phyloP scores from a whole-genome alignment of 2,888 invertebrate species.

The Zootermopsis nevadensis region DNA sequence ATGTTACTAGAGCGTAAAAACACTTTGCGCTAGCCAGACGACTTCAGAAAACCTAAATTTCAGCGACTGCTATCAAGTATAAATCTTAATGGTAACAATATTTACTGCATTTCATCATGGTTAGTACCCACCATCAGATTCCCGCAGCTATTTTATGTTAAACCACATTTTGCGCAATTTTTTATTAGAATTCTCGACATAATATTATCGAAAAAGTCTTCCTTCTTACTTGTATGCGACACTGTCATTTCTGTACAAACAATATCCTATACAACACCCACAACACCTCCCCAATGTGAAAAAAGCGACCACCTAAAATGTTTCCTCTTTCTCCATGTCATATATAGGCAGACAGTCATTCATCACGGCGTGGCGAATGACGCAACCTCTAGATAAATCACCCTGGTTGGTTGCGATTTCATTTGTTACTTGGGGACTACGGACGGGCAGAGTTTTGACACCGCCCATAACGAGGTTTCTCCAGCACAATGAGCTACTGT shows the following conservation, averaged over 20 bases:
- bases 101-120: too few relatives aligned
- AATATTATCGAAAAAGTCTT: conserved; percentile 3
- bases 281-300: not conserved
- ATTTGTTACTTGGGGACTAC: conserved; percentile 4
- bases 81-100: too few relatives aligned
- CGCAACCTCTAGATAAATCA: conserved; percentile 4
- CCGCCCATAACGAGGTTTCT: conserved; percentile 4
- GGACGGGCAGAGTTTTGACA: not conserved
- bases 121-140: too few relatives aligned
- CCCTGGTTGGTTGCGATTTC: not conserved
- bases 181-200: conserved; percentile 3
- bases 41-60: too few relatives aligned
- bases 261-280: too few relatives aligned
- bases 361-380: conserved; percentile 12
- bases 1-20: too few relatives aligned
- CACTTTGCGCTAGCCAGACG: too few relatives aligned
- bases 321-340: not conserved
- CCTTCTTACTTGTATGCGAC: not conserved
- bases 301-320: not conserved
- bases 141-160: too few relatives aligned
- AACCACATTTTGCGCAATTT: too few relatives aligned
- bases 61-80: too few relatives aligned
- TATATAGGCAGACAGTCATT: not conserved
- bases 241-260: not conserved
- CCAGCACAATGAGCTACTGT: not conserved